phyloP scores from a whole-genome alignment of 2,888 invertebrate genomes.

The Pachliopta kotzebuea region DNA sequence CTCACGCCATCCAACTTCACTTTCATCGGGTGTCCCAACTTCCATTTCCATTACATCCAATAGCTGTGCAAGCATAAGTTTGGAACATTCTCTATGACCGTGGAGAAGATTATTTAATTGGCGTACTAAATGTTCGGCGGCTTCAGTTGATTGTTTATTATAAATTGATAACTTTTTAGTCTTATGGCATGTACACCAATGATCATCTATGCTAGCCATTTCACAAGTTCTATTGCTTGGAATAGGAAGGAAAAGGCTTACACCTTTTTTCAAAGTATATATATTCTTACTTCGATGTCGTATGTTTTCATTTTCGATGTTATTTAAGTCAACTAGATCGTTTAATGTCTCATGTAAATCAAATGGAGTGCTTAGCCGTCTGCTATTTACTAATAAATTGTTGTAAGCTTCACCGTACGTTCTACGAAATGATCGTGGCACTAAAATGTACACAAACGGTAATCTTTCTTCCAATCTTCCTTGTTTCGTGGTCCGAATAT shows the following conservation, averaged over 20 bases:
- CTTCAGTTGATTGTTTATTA: constrained; percentile 71
- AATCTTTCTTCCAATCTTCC: constrained; percentile 91
- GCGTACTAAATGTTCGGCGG: constrained; percentile 80
- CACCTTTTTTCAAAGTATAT: constrained; percentile 68
- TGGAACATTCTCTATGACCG: constrained; percentile 82
- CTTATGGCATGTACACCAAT: constrained; percentile 92
- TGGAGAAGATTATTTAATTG: constrained; percentile 82
- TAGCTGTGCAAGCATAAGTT: constrained; percentile 70
- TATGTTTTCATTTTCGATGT: constrained; percentile 41
- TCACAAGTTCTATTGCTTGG: constrained; percentile 85
- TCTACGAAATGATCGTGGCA: constrained; percentile 85
- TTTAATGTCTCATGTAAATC: constrained; percentile 89
- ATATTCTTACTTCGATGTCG: constrained; percentile 43
- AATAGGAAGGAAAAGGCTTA: constrained; percentile 87
- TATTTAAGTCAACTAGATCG: constrained; percentile 80
- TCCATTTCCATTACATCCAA: constrained; percentile 67
- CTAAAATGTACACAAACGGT: constrained; percentile 85
- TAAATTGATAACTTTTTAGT: constrained; percentile 69
- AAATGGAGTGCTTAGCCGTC: constrained; percentile 85
- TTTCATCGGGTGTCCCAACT: constrained; percentile 60
- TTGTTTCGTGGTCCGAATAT: constrained; percentile 88
- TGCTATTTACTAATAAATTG: constrained; percentile 83
- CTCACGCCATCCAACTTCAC: constrained; percentile 60
- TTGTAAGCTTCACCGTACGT: constrained; percentile 79
- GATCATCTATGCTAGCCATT: constrained; percentile 85